These are phyloP conservation scores for Suricata suricatta DNA, from an alignment of 2,113 vertebrate genomes.

Conservation along the genomic window DNA sequence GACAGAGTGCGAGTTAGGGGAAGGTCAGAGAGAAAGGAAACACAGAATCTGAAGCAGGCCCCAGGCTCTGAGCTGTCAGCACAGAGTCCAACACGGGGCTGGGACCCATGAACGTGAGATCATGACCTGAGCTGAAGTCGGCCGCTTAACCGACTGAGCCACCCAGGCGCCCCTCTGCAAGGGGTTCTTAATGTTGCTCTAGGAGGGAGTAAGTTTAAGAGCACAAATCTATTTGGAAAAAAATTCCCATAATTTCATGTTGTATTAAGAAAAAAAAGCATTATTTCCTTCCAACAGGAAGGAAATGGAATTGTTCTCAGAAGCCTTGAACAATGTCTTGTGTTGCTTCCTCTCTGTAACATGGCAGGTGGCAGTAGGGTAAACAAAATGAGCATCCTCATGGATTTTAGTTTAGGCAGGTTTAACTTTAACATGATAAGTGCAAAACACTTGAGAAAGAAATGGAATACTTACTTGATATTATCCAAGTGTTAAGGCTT, in stretches of 20 bases:
- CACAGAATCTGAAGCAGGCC: too few relatives aligned
- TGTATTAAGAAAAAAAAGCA: background rate
- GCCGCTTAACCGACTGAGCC: too few relatives aligned
- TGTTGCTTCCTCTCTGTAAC: constrained; percentile 14
- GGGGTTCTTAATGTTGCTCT: background rate
- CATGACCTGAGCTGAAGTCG: too few relatives aligned
- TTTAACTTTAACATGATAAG: background rate
- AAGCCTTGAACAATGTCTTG: background rate
- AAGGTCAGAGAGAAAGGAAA: too few relatives aligned
- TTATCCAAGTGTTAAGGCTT: background rate
- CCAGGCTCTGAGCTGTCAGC: too few relatives aligned
- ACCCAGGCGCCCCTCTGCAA: background rate
- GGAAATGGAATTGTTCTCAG: constrained; percentile 52
- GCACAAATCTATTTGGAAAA: background rate
- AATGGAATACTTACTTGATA: background rate
- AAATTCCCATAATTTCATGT: background rate
- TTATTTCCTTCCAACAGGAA: constrained; percentile 11
- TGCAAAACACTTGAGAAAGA: background rate
- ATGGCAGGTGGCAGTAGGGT: background rate
- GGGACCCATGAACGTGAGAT: too few relatives aligned
- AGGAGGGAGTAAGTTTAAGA: background rate
- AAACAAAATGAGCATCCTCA: background rate
- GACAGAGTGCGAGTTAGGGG: too few relatives aligned
- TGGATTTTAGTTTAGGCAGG: constrained; percentile 37
- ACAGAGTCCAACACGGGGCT: too few relatives aligned